These are phyloP conservation scores for Gibbula magus DNA, from an alignment of 2,888 invertebrate species.

Conservation along the genomic window DNA sequence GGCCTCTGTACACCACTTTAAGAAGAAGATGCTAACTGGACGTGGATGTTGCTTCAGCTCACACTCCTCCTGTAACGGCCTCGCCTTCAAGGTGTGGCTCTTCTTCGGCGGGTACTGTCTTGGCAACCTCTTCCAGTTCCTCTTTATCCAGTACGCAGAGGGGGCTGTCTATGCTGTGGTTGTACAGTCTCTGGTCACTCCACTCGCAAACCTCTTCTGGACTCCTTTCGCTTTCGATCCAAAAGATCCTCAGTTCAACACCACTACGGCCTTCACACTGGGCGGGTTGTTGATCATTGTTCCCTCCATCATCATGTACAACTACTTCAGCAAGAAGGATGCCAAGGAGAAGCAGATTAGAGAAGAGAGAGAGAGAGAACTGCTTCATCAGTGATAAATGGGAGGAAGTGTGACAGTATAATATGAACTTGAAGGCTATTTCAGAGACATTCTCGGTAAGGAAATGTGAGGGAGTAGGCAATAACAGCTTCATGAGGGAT, in stretches of 20 bases:
- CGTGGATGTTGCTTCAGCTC: slow-evolving; percentile 31
- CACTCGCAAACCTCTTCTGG: slow-evolving; percentile 61
- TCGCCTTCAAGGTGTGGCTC: slow-evolving; percentile 49
- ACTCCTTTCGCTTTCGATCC: slow-evolving; percentile 55
- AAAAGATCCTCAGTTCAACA: slow-evolving; percentile 46
- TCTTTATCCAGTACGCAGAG: slow-evolving; percentile 61
- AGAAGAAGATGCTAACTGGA: slow-evolving; percentile 11
- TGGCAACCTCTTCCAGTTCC: slow-evolving; percentile 55
- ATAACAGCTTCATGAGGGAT: no score
- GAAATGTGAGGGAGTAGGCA: not conserved
- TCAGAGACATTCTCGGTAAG: not conserved
- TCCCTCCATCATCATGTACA: slow-evolving; percentile 59
- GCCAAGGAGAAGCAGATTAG: slow-evolving; percentile 37
- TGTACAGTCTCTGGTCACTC: slow-evolving; percentile 57
- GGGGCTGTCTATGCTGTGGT: slow-evolving; percentile 60
- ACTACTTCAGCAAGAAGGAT: slow-evolving; percentile 54
- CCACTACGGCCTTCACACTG: slow-evolving; percentile 56
- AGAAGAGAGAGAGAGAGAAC: no score
- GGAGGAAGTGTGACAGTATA: no score
- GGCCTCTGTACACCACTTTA: slow-evolving; percentile 38
- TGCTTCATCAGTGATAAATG: no score
- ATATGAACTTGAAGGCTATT: no score
- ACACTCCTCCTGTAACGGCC: slow-evolving; percentile 26
- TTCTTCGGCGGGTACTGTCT: slow-evolving; percentile 48
- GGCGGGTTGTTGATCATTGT: slow-evolving; percentile 55